Evolutionary conservation across 92 coral and sea anemone species (phyloP), one percentile per base, ranked within the genome.

Genomic region (Epizoanthus ramosus): DNA sequence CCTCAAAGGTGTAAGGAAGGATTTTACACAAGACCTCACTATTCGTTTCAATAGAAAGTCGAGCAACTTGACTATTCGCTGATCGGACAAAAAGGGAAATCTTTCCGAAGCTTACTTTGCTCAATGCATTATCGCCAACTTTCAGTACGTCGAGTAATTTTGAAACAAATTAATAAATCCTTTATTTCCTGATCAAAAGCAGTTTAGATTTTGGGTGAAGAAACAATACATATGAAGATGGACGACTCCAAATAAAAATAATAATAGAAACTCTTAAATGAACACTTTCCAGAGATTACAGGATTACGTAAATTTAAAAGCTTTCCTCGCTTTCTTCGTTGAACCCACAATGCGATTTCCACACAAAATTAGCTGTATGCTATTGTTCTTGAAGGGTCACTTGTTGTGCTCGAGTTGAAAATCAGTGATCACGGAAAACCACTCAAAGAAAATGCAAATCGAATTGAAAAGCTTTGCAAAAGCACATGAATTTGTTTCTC

Each of bases 391-490:
- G 39, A 63, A 77, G 71, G 25, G 71, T 19, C 41, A 19, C 82
- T 77, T 77, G 70, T 77, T 43, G 54, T 50, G 54, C 58, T 77
- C 39, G 22, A 60, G 47, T 77, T 43, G 45, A 37, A 60, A 76
- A 76, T 76, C 68, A 23, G 59, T 61, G 82, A 77, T 77, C 82
- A 77, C 82, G 82, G 70, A 77, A 77, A 43, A 10, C 16, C 63
- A 77, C 45, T 60, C 23, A 77, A 77, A 77, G 71, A 61, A 43
- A 77, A 77, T 77, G 82, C 59, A 39, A 77, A 77, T 77, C 82
- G 70, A 63, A 77, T 77, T 59, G 71, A 61, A 77, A 77, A 61
- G 53, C 70, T 65, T 50, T 22, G 35, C 16, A n/a, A 22, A 37
- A 22, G 14, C 57, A 41, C 82, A 77, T 50, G n/a, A 25, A 22